Base-by-base conservation (phyloP, 2,888 invertebrate species). In the Orchesella flavescens region DNA sequence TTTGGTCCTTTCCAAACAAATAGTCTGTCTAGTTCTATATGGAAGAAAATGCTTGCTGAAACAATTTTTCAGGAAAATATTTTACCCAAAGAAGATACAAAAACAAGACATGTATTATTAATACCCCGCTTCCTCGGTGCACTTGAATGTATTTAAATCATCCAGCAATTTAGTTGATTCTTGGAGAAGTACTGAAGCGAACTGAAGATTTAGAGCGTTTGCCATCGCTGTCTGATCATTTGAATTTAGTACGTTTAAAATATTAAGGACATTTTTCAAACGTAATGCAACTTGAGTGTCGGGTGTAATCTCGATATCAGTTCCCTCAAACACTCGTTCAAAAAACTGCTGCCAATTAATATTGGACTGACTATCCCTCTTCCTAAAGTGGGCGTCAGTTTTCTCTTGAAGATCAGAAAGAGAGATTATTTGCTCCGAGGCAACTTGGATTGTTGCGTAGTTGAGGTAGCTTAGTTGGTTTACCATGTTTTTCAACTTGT, bases 331-430 rank as follows among this genome's bases (percentile, higher is more conserved):
- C 3, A 77, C 73, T 46, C 66, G 24, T n/a, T 77, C 46, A 19
- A 83, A 83, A 53, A 83, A 83, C 4, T 65, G 23, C 9, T 72
- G 23, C 83, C 83, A 83, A 24, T 83, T 57, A 10, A 83, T 61
- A 21, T 44, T 13, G 10, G 24, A 4, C 13, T 44, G 43, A 43
- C n/a, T 3, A 17, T 19, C 1, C 24, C 24, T 4, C 3, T 10
- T 65, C 43, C 12, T 1, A 83, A 44, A 23, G 12, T 46, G 65
- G 0, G 61, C 19, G 44, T 72, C 23, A 0, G 83, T 83, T 43
- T 53, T 44, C 0, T 23, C 77, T 73, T 83, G 77, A 10, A 83
- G 49, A 1, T 82, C 71, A 0, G 24, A 63, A n/a, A 82, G 9
- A n/a, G 69, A 63, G 5, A 75, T 12, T 21, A 9, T 21, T 49